Percentiles rank a stretch among this genome's conserved stretches.
Evolutionary conservation across 2,797 vertebrate species (phyloP).

Genomic region (Podargus strigoides): DNA sequence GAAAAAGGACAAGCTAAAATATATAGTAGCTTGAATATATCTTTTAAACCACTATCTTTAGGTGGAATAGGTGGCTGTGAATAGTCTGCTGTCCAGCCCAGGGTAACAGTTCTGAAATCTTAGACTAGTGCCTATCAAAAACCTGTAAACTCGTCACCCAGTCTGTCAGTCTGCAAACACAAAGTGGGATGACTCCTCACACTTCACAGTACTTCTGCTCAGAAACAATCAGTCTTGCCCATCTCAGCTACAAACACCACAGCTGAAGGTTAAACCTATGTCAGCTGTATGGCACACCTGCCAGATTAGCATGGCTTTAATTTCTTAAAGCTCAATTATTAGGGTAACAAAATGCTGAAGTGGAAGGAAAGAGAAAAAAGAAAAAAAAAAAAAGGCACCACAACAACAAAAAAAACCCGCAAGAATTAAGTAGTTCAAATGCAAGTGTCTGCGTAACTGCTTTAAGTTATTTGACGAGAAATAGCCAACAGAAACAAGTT

Average conservation of each 20-base stretch:
- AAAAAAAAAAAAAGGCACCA: no score
- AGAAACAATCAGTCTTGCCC: not conserved
- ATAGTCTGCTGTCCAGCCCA: not conserved
- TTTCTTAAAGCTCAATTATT: not conserved
- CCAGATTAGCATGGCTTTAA: not conserved
- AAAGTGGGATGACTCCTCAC: not conserved
- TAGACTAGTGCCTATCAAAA: not conserved
- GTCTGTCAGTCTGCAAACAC: not conserved
- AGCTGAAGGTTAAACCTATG: not conserved
- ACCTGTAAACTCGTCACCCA: not conserved
- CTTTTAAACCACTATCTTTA: not conserved
- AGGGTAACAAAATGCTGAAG: not conserved
- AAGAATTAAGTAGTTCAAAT: not conserved
- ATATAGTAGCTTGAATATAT: not conserved
- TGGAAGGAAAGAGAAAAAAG: no score
- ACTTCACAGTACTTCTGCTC: not conserved
- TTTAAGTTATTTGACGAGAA: not conserved
- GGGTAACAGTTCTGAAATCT: not conserved
- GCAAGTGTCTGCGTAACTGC: not conserved
- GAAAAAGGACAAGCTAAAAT: not conserved
- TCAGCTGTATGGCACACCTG: not conserved
- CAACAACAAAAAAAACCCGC: not conserved
- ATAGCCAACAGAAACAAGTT: conserved; percentile 16
- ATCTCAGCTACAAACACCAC: not conserved
- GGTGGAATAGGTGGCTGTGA: not conserved